phyloP scores from a whole-genome alignment of 2,888 invertebrate genomes.

The Xylota segnis region DNA sequence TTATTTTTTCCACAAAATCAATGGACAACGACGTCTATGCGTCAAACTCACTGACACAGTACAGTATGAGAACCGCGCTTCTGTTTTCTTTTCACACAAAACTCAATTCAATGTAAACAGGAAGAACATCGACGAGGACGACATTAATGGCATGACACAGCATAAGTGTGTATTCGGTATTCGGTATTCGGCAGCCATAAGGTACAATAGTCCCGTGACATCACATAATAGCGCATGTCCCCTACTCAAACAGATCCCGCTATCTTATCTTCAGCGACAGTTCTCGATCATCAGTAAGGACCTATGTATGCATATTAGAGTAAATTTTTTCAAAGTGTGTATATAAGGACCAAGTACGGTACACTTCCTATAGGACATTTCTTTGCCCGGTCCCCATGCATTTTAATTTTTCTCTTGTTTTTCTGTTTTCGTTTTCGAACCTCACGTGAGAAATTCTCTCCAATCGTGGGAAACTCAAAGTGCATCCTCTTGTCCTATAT shows the following conservation, averaged over 20 bases:
- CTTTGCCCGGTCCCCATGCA: conserved; percentile 58
- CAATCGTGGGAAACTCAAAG: conserved; percentile 74
- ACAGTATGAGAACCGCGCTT: conserved; percentile 25
- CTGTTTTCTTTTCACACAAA: conserved; percentile 72
- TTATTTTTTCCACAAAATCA: conserved; percentile 40
- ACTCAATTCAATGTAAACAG: conserved; percentile 59
- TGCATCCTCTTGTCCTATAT: conserved; percentile 74
- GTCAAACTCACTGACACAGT: conserved; percentile 47
- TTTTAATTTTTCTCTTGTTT: conserved; percentile 65
- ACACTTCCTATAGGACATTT: conserved; percentile 64
- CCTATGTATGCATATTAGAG: conserved; percentile 15
- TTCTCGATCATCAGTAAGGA: conserved; percentile 59
- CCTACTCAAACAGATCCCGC: conserved; percentile 44
- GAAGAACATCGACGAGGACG: conserved; percentile 53
- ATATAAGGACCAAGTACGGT: conserved; percentile 56
- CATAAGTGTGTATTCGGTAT: conserved; percentile 65
- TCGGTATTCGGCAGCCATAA: conserved; percentile 68
- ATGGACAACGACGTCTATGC: background rate
- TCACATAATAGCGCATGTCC: conserved; percentile 54
- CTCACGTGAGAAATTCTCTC: conserved; percentile 67
- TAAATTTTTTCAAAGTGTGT: conserved; percentile 40
- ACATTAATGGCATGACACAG: conserved; percentile 69
- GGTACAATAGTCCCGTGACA: conserved; percentile 65
- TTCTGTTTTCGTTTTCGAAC: conserved; percentile 56
- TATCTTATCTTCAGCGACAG: conserved; percentile 62